Percentiles rank a stretch among this genome's conserved stretches.
These are phyloP conservation scores for Chrysochloris asiatica DNA, from an alignment of 2,113 vertebrate species.

Conservation along the genomic window DNA sequence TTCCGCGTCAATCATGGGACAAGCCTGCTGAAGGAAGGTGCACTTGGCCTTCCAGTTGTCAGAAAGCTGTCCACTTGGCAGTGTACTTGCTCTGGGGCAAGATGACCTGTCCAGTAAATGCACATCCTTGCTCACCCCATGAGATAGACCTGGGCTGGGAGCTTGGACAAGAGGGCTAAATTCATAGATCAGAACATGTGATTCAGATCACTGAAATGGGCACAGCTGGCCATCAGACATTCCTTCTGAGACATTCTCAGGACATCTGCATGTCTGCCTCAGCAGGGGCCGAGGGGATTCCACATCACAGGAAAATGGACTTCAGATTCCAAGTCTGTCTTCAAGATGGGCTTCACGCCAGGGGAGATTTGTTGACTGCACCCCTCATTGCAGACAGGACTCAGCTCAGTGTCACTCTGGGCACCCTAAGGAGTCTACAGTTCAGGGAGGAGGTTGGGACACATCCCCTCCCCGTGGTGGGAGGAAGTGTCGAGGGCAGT, in stretches of 20 bases:
- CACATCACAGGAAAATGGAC: rapidly evolving
- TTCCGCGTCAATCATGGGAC: background rate
- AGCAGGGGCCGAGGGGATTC: rapidly evolving
- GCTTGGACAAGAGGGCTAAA: rapidly evolving
- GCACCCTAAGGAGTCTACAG: background rate
- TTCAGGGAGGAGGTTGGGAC: too few species aligned
- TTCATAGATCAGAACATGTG: rapidly evolving
- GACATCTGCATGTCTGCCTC: rapidly evolving
- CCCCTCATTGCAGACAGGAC: too few species aligned
- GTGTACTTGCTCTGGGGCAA: background rate
- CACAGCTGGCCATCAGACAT: too few species aligned
- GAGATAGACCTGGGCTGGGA: background rate
- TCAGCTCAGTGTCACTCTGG: too few species aligned
- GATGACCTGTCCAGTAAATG: background rate
- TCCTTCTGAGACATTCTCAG: background rate
- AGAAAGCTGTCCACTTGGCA: background rate
- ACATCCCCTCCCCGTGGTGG: background rate
- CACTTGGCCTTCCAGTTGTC: rapidly evolving
- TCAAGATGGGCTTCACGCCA: background rate
- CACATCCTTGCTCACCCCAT: too few species aligned
- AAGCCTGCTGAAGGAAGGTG: background rate
- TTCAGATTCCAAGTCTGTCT: background rate
- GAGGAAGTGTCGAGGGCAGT: rapidly evolving
- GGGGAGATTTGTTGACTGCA: too few species aligned
- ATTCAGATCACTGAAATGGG: too few species aligned